A percentile compares a stretch with the other conserved stretches of the same genome.
phyloP scores from a whole-genome alignment of 2,797 vertebrate genomes.

The Squalus acanthias region DNA sequence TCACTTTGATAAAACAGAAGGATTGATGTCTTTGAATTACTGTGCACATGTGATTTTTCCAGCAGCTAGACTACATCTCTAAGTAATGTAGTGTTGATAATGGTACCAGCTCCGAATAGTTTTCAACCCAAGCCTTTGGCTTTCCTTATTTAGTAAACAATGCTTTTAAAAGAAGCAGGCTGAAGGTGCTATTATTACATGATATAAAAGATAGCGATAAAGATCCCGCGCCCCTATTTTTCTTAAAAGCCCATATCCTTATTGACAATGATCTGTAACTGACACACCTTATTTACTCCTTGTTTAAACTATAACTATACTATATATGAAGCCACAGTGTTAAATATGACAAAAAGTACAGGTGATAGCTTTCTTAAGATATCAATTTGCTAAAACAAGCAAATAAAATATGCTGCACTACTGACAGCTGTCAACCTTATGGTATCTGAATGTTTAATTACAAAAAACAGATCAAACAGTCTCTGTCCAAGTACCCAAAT shows the following conservation, averaged over 20 bases:
- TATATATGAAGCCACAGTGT: too few relatives aligned
- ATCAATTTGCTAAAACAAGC: not conserved
- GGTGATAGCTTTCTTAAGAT: not conserved
- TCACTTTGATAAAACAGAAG: constrained; percentile 29
- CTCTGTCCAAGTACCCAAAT: not conserved
- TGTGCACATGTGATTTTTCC: constrained; percentile 21
- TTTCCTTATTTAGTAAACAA: constrained; percentile 20
- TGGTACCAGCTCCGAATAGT: constrained; percentile 23
- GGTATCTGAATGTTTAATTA: not conserved
- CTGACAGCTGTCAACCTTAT: not conserved
- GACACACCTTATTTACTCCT: not conserved
- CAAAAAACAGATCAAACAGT: not conserved
- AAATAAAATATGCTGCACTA: not conserved
- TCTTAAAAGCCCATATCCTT: not conserved
- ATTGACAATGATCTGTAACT: not conserved
- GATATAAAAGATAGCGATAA: not conserved
- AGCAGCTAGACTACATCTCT: not conserved
- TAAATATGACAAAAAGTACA: not conserved
- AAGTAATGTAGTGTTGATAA: constrained; percentile 11
- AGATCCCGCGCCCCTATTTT: constrained; percentile 1
- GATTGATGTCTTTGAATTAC: constrained; percentile 25
- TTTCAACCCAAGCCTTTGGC: not conserved
- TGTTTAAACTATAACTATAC: not conserved
- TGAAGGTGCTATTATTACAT: not conserved
- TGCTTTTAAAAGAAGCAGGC: not conserved